Evolutionary conservation across 2,113 vertebrate genomes (phyloP).

Genomic region (Chrysemys picta): DNA sequence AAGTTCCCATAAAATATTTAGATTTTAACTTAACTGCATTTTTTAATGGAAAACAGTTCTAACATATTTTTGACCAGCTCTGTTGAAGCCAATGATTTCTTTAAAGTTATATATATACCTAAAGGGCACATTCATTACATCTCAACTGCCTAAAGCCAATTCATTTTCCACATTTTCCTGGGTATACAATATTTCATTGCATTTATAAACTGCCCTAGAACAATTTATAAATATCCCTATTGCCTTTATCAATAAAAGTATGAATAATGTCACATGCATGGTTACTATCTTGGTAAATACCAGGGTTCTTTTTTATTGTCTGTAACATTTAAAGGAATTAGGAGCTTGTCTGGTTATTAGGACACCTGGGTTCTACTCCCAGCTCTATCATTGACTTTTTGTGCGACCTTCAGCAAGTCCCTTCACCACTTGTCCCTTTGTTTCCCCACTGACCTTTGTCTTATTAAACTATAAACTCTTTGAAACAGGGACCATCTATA

Average conservation of each 20-base stretch:
- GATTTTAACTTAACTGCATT: background rate
- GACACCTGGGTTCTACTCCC: background rate
- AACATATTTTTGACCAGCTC: background rate
- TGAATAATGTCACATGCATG: background rate
- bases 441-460: background rate
- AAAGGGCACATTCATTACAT: slow-evolving; percentile 10
- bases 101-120: background rate
- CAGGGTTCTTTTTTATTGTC: background rate
- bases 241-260: background rate
- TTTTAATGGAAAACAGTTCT: background rate
- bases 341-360: background rate
- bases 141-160: background rate
- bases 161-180: background rate
- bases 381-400: background rate
- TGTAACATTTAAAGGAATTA: background rate
- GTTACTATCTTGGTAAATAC: background rate
- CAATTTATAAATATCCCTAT: background rate
- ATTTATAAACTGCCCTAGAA: background rate
- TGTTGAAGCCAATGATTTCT: background rate
- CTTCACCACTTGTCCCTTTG: background rate
- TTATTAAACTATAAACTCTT: background rate
- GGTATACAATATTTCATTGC: background rate
- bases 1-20: background rate
- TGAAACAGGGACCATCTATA: background rate
- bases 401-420: background rate